These are phyloP conservation scores for Megastigmus dorsalis DNA, from an alignment of 2,888 invertebrate genomes.

Conservation along the genomic window DNA sequence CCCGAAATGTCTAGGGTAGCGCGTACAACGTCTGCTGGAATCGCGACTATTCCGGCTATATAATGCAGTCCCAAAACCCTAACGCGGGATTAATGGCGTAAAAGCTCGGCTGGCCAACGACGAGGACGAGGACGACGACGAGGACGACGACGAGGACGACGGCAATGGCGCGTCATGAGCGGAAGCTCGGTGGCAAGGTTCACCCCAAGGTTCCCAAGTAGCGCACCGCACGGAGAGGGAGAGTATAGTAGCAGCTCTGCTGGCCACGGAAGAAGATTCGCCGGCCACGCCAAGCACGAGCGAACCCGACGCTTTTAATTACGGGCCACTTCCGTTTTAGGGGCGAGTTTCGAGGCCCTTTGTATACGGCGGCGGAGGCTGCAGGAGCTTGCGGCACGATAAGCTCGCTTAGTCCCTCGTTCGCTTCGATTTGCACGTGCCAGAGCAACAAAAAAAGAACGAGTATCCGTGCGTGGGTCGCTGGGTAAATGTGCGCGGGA, in stretches of 20 bases:
- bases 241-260: too few species aligned
- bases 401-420: slow-evolving; percentile 14
- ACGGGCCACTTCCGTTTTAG: slow-evolving; percentile 23
- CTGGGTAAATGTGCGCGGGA: background rate
- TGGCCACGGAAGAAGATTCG: too few species aligned
- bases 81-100: slow-evolving; percentile 12
- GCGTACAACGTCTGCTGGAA: too few species aligned
- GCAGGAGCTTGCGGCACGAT: background rate
- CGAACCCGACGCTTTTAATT: slow-evolving; percentile 23
- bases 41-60: background rate
- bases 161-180: background rate
- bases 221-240: background rate
- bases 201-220: background rate
- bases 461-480: too few species aligned
- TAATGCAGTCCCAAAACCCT: slow-evolving; percentile 1
- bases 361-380: too few species aligned
- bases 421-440: background rate
- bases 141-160: too few species aligned
- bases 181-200: slow-evolving; percentile 6
- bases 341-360: background rate
- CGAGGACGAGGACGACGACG: too few species aligned
- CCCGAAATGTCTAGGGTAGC: too few species aligned
- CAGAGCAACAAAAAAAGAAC: background rate
- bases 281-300: background rate
- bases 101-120: slow-evolving; percentile 3